Base-by-base conservation (phyloP, 92 coral and sea anemone species). In the Diadumene lineata region DNA sequence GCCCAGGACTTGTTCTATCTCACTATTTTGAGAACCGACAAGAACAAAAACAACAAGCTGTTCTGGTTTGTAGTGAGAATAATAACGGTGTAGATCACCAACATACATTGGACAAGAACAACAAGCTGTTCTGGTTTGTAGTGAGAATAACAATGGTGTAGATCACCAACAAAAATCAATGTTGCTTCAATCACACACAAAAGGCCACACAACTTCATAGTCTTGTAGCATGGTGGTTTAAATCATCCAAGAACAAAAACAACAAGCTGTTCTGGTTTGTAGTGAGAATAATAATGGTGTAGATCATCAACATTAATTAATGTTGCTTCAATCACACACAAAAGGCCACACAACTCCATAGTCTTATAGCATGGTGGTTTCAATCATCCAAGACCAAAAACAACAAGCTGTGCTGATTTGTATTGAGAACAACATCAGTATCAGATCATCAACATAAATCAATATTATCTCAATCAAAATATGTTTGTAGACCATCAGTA, bases 1-100 rank as follows among this genome's bases (percentile, higher is more conserved):
- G 88, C 66, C 92, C 88, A 87, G 92, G 66, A 4, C 67, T n/a
- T 79, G 31, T 10, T 87, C 80, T 87, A 23, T 82, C 92, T 83
- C 92, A 87, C 75, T 70, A 43, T 48, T 64, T 77, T 83, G 92
- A 87, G 85, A 87, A 78, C 85, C 64, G 22, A 43, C 73, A 72
- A 79, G 75, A 43, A 87, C 32, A 43, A 4, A 28, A 51, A 15
- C 1, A 29, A 76, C 77, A 71, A 66, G 90, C 23, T 58, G 76
- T 70, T 85, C 87, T 82, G 83, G 89, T 81, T 86, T 89, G 81
- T 56, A 72, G 83, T 72, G 66, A 56, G 66, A 70, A 25, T n/a
- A 61, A n/a, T n/a, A n/a, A 15, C 7, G 64, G 9, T 23, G 15
- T 57, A 8, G 9, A 46, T 46, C 10, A 46, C n/a, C n/a, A n/a